Conservation (phyloP, 2,113 vertebrate species). For the Eublepharis macularius region DNA sequence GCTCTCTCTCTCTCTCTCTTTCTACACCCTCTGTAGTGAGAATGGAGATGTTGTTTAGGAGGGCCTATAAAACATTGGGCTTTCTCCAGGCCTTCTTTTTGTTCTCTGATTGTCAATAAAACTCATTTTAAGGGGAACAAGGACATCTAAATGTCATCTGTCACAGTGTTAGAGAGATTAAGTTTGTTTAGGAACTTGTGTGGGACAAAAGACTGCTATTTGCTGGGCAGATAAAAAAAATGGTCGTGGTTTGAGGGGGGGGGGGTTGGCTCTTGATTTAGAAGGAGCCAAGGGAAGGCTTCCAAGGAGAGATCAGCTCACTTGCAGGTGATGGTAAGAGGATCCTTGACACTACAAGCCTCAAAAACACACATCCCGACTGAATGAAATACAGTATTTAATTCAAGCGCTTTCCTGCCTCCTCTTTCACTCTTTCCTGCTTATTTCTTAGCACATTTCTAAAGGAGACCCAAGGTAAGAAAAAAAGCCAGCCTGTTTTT, state of each 20-base stretch:
- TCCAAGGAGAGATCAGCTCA: conserved; percentile 80
- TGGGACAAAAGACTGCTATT: conserved; percentile 85
- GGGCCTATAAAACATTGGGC: conserved; percentile 87
- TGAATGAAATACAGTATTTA: conserved; percentile 67
- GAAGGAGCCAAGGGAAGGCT: conserved; percentile 73
- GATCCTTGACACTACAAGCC: conserved; percentile 68
- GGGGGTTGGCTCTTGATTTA: conserved; percentile 72
- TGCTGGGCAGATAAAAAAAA: conserved; percentile 82
- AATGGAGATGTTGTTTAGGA: conserved; percentile 83
- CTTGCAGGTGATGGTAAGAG: conserved; percentile 80
- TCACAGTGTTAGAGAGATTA: conserved; percentile 90
- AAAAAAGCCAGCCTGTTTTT: conserved; percentile 65
- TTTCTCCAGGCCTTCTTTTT: conserved; percentile 86
- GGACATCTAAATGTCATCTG: conserved; percentile 89
- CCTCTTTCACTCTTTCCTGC: conserved; percentile 2
- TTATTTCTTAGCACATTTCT: conserved; percentile 18
- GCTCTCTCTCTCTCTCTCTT: conserved; percentile 85
- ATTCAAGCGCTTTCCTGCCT: conserved; percentile 47
- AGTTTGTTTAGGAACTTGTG: conserved; percentile 91
- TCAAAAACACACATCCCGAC: conserved; percentile 51
- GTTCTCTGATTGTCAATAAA: conserved; percentile 90
- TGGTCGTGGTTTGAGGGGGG: conserved; percentile 60
- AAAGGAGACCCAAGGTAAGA: conserved; percentile 61
- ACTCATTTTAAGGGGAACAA: conserved; percentile 90
- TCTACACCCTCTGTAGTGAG: conserved; percentile 82